phyloP scores from a whole-genome alignment of 2,888 invertebrate genomes.

The Tortricodes alternella region DNA sequence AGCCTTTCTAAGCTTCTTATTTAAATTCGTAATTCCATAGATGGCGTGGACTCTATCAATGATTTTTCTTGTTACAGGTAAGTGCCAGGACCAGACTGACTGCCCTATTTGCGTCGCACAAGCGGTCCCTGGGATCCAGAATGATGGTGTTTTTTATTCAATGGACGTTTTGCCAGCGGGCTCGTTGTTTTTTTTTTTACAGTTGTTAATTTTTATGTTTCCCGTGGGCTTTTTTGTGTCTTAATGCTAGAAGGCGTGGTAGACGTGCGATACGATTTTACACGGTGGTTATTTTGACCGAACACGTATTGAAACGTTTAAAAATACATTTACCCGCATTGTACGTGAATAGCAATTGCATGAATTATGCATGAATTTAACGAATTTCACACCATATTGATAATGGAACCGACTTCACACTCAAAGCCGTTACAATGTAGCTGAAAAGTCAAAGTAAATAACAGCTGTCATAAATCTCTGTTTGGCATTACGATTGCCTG shows the following conservation, averaged over 20 bases:
- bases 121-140: not conserved
- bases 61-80: conserved; percentile 27
- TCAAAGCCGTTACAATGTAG: too few species aligned
- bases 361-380: too few species aligned
- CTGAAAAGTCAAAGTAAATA: too few species aligned
- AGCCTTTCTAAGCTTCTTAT: conserved; percentile 2
- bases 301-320: too few species aligned
- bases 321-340: too few species aligned
- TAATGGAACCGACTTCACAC: too few species aligned
- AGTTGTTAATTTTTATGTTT: conserved; percentile 12
- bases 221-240: not conserved
- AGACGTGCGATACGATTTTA: not conserved
- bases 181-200: conserved; percentile 8
- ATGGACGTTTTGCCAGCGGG: not conserved
- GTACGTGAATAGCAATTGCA: too few species aligned
- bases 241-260: not conserved
- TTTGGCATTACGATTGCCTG: too few species aligned
- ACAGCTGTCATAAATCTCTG: too few species aligned
- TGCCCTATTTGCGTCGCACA: not conserved
- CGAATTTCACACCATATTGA: too few species aligned
- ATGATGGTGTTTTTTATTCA: not conserved
- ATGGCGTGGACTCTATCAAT: conserved; percentile 2
- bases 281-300: too few species aligned
- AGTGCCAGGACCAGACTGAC: conserved; percentile 7
- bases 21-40: conserved; percentile 14